A percentile compares a stretch with the other conserved stretches of the same genome.
These are phyloP conservation scores for Hoplostethus atlanticus DNA, from an alignment of 2,797 vertebrate genomes.

Conservation along the genomic window DNA sequence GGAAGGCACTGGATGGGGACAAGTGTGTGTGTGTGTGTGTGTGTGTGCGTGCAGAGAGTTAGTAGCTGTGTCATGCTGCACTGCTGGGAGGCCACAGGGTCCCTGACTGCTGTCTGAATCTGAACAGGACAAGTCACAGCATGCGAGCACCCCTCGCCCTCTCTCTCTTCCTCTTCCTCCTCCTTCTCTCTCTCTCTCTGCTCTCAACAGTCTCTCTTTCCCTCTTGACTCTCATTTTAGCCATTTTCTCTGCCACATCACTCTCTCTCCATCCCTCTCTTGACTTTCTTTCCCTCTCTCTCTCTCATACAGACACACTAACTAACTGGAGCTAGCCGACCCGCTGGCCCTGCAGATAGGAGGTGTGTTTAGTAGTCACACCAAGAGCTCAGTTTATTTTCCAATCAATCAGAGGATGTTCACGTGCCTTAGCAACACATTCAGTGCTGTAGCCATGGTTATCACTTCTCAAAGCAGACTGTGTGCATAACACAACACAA, in stretches of 20 bases:
- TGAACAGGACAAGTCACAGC: slow-evolving; percentile 69
- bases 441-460: slow-evolving; percentile 13
- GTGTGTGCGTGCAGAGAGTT: slow-evolving; percentile 20
- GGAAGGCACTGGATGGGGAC: slow-evolving; percentile 23
- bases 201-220: not conserved
- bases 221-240: not conserved
- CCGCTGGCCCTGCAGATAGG: slow-evolving; percentile 26
- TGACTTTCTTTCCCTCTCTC: not conserved
- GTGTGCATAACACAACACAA: not conserved
- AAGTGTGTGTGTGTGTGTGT: slow-evolving; percentile 29
- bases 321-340: slow-evolving; percentile 33
- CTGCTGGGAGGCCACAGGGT: slow-evolving; percentile 72
- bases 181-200: not conserved
- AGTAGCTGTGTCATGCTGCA: slow-evolving; percentile 72
- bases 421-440: slow-evolving; percentile 44
- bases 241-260: not conserved
- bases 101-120: slow-evolving; percentile 71
- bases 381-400: slow-evolving; percentile 42
- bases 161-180: slow-evolving; percentile 3
- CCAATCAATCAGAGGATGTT: slow-evolving; percentile 34
- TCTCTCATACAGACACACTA: slow-evolving; percentile 2
- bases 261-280: not conserved
- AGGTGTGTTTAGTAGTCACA: slow-evolving; percentile 35
- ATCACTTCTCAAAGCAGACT: slow-evolving; percentile 7
- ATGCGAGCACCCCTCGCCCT: slow-evolving; percentile 28